Base-by-base conservation (phyloP, 2,797 vertebrate species). In the Sphenopsis melanotis region DNA sequence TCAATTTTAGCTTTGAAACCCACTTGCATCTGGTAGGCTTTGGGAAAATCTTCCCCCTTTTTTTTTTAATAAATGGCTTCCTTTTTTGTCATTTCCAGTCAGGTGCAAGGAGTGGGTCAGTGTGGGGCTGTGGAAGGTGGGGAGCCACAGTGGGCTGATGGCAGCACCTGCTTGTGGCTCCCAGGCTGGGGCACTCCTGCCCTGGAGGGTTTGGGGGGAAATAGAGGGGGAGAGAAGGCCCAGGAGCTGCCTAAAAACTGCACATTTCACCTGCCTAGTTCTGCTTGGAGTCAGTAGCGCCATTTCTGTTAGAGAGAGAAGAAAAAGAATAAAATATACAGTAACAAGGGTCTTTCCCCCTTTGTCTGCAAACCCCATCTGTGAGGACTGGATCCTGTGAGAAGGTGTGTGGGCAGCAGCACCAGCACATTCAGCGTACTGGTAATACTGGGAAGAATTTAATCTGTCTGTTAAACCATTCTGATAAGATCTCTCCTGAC, bases 111-210 rank as follows among this genome's bases (percentile, higher is more conserved):
- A 18, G 11, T 4, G 55, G 83, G 56, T 41, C 49, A 1, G 72
- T 3, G 57, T 32, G 50, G 15, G 50, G 84, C 69, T 81, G 83
- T 3, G 34, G 22, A 15, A 86, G 50, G 30, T n/a, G 19, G 1
- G 2, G 27, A 69, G 69, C 41, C 68, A 39, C 6, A 17, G 41
- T 0, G 0, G 46, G 71, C 71, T 27, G 19, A 53, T 60, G 86
- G 88, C 95, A 95, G 64, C 93, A 68, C 71, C 94, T 93, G 90
- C 92, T 76, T 90, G 92, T 6, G 7, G 39, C 14, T 82, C 14
- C 49, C 10, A 11, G 13, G 1, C 64, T 44, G 78, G 78, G 56
- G 70, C 64, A 50, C 79, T 12, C 39, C 65, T 52, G 79, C 11
- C 21, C 46, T 39, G 30, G n/a, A 71, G 64, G 44, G 7, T 47